A percentile compares a stretch with the other conserved stretches of the same genome.
Conservation (phyloP, 2,888 invertebrate species). For the Steinernema carpocapsae region DNA sequence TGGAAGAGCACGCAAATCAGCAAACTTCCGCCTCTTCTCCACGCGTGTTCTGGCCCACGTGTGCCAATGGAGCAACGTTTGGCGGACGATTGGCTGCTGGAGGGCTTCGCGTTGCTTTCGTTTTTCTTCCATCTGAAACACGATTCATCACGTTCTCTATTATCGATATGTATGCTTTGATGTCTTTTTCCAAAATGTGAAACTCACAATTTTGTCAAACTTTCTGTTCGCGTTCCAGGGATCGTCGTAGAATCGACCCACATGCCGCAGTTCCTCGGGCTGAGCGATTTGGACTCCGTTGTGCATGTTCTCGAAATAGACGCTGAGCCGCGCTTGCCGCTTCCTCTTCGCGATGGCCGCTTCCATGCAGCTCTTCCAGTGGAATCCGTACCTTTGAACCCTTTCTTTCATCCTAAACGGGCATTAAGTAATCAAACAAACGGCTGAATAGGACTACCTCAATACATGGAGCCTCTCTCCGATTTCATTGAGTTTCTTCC, state of each 20-base stretch:
- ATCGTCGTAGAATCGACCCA: constrained; percentile 12
- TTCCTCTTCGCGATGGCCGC: not conserved
- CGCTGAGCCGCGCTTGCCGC: not conserved
- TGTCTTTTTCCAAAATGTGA: no score
- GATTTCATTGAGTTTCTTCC: not conserved
- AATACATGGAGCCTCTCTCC: not conserved
- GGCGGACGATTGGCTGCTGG: not conserved
- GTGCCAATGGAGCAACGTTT: not conserved
- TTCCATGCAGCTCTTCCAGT: not conserved
- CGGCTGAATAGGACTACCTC: not conserved
- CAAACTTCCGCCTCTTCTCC: not conserved
- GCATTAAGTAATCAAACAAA: not conserved
- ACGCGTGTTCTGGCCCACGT: no score
- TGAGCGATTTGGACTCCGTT: not conserved
- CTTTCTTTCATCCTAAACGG: not conserved
- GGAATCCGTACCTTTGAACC: not conserved
- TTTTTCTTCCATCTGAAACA: no score
- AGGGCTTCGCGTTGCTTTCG: not conserved
- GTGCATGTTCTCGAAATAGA: not conserved
- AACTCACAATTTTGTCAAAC: not conserved
- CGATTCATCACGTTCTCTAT: not conserved
- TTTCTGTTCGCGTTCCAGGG: not conserved
- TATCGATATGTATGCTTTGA: not conserved
- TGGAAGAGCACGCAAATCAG: not conserved
- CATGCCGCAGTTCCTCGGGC: not conserved